Conservation (phyloP, 2,797 vertebrate species). For the Austrolebias charrua region DNA sequence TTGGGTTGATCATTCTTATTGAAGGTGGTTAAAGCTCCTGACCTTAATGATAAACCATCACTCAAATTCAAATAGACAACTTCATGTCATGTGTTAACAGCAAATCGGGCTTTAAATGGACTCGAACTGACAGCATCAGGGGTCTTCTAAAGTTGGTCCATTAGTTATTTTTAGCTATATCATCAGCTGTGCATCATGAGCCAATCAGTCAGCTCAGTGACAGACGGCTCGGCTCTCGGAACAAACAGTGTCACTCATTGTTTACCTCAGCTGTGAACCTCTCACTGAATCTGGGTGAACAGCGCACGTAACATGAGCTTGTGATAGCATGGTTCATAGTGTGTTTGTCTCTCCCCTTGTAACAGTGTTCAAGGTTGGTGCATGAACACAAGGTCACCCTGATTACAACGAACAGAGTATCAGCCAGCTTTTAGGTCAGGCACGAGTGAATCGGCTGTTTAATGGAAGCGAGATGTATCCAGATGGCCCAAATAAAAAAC, state of each 20-base stretch:
- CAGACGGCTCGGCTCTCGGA: slow-evolving; percentile 20
- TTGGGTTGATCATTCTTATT: no score
- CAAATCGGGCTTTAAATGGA: no score
- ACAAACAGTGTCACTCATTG: slow-evolving; percentile 47
- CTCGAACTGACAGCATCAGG: no score
- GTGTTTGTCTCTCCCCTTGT: slow-evolving; percentile 52
- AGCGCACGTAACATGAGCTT: slow-evolving; percentile 17
- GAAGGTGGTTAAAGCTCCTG: no score
- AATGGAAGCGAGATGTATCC: slow-evolving; percentile 5
- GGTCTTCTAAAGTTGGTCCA: not conserved
- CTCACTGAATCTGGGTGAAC: slow-evolving; percentile 43
- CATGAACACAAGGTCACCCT: slow-evolving; percentile 53
- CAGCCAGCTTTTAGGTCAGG: slow-evolving; percentile 25
- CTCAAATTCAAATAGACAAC: no score
- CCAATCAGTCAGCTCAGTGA: slow-evolving; percentile 6
- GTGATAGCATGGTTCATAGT: slow-evolving; percentile 30
- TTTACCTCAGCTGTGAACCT: slow-evolving; percentile 52
- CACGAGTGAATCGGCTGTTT: slow-evolving; percentile 4
- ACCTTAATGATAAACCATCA: no score
- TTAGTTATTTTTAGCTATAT: not conserved
- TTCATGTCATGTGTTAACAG: no score
- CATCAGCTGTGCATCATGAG: not conserved
- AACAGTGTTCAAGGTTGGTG: slow-evolving; percentile 57
- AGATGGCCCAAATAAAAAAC: not conserved
- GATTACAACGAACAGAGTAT: slow-evolving; percentile 55